phyloP scores from a whole-genome alignment of 2,888 invertebrate genomes.

The Parnassius apollo region DNA sequence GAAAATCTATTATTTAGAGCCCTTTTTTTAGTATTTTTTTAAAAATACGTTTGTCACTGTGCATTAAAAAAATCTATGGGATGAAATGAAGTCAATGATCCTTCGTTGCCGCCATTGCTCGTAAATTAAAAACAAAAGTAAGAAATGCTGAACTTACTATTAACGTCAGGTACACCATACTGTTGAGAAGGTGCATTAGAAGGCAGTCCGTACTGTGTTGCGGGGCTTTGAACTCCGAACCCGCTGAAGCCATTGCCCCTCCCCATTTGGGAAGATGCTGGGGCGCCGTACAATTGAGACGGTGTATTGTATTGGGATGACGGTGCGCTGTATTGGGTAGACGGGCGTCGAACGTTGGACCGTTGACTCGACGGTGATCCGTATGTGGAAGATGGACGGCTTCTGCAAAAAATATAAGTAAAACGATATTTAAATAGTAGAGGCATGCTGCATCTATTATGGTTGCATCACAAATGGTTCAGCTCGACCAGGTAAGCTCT shows the following conservation, averaged over 20 bases:
- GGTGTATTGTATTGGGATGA: slow-evolving; percentile 38
- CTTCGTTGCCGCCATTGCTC: too few species aligned
- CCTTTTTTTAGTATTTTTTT: too few species aligned
- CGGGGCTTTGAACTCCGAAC: slow-evolving; percentile 22
- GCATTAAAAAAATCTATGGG: too few species aligned
- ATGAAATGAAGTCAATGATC: too few species aligned
- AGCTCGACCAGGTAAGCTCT: too few species aligned
- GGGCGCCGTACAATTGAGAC: slow-evolving; percentile 30
- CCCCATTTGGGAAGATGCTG: slow-evolving; percentile 11
- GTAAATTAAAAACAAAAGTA: too few species aligned
- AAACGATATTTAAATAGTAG: too few species aligned
- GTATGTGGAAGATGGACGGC: slow-evolving; percentile 63
- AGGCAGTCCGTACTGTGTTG: slow-evolving; percentile 39
- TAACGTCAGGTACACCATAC: slow-evolving; percentile 53
- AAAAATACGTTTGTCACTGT: too few species aligned
- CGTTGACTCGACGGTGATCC: slow-evolving; percentile 52
- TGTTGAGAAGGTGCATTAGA: slow-evolving; percentile 43
- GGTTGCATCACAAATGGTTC: too few species aligned
- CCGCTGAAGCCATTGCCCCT: not conserved
- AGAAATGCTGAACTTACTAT: slow-evolving; percentile 26
- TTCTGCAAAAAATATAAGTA: slow-evolving; percentile 34
- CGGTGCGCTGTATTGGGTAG: slow-evolving; percentile 37
- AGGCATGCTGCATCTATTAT: too few species aligned
- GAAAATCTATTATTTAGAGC: too few species aligned
- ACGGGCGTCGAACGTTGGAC: slow-evolving; percentile 30